Evolutionary conservation across 2,888 invertebrate species (phyloP).

Genomic region (Eledone cirrhosa): DNA sequence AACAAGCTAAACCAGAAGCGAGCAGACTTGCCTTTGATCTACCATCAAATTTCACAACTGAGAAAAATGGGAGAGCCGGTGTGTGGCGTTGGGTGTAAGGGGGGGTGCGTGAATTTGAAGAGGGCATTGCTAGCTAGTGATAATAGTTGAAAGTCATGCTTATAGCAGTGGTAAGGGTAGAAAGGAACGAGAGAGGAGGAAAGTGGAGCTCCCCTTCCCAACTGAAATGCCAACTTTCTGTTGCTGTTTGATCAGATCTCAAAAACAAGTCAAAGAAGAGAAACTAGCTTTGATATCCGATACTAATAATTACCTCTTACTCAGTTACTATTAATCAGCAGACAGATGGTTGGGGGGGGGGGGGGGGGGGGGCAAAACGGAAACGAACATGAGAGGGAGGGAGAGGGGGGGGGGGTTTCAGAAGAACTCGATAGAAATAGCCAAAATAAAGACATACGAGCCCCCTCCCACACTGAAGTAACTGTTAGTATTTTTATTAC

Average conservation of each 20-base stretch:
- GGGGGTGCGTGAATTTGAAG: neutral
- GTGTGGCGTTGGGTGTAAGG: too few species aligned
- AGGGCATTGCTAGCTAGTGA: neutral
- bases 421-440: neutral
- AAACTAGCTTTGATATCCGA: slow-evolving; percentile 41
- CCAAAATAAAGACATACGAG: too few species aligned
- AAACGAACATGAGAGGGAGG: neutral
- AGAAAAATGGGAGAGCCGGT: neutral
- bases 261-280: slow-evolving; percentile 22
- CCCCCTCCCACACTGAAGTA: too few species aligned
- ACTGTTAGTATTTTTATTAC: too few species aligned
- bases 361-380: neutral
- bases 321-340: slow-evolving; percentile 43
- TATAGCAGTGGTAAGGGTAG: neutral
- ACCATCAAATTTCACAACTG: slow-evolving; percentile 29
- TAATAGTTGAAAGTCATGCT: neutral
- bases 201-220: neutral
- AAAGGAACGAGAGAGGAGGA: neutral
- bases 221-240: neutral
- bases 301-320: slow-evolving; percentile 43
- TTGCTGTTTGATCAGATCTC: slow-evolving; percentile 24
- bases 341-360: slow-evolving; percentile 25
- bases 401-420: neutral
- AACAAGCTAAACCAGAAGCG: slow-evolving; percentile 2
- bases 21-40: slow-evolving; percentile 25